Base-by-base conservation (phyloP, 2,888 invertebrate species). In the Nephrotoma appendiculata region DNA sequence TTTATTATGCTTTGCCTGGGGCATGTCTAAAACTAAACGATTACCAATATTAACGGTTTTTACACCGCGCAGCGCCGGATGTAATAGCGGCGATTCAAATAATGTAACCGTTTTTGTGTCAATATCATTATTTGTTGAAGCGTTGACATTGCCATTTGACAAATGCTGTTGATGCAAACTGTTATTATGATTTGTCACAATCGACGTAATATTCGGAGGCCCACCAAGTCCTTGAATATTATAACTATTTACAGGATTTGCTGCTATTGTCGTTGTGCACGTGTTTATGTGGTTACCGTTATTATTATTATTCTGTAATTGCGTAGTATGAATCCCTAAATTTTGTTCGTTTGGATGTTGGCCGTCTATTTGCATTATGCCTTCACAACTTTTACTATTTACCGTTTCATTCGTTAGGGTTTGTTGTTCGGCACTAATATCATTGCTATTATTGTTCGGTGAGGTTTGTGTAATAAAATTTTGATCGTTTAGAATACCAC, bases 31-130 rank as follows among this genome's bases (percentile, higher is more conserved):
- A 48, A 15, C 19, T 86, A 48, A 41, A 48, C 6, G 87, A 89
- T 90, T 88, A 91, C 92, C 91, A 88, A 91, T 91, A 88, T 91
- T 91, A 89, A 92, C 92, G 87, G 94, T 93, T 90, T 94, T 94
- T 84, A 95, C 93, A 86, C 95, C 95, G 86, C 95, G 92, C 88
- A 95, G 91, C 2, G 95, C 95, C 3, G 95, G 95, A 91, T 95
- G 95, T 89, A 93, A 91, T 88, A 93, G 92, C 45, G 90, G 89
- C 43, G 91, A 89, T 86, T 91, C 92, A 43, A 91, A 88, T n/a
- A 91, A 88, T 86, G 91, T 89, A 87, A 91, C 88, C 83, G 91
- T 90, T 86, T 91, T 90, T 88, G 90, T 89, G 88, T 91, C 91
- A 42, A 89, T 89, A 44, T 91, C 91, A 87, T 89, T 90, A 45